Base-by-base conservation (phyloP, 2,888 invertebrate species). In the Leptodirus hochenwartii region DNA sequence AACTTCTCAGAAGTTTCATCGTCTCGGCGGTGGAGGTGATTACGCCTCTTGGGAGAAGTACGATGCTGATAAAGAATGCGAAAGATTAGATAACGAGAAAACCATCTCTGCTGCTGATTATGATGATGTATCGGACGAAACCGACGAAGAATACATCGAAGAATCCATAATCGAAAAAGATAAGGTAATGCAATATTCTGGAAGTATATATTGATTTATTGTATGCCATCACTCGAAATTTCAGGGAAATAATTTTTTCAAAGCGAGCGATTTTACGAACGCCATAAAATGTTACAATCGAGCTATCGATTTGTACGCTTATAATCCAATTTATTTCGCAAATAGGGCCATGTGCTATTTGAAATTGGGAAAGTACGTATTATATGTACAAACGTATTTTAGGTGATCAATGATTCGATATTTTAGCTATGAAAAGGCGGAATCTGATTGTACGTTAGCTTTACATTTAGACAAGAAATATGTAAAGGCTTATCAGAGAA, bases 301-400 rank as follows among this genome's bases (percentile, higher is more conserved):
- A 47, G 95, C 95, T 0, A 87, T 96, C 17, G 72, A 79, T 34
- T 54, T 77, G 32, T 82, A 81, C 43, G 66, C 75, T 5, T 66
- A 70, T 49, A 73, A 84, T 50, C 69, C 87, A 2, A 64, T 82
- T 8, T 79, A 79, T 47, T 84, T 69, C 44, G 84, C 85, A 1
- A 93, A 93, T 51, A 64, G 93, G 40, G 90, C 84, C 2, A 62
- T 90, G 30, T 90, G 90, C 42, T 69, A 77, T 37, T 59, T 91
- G 8, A 88, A 82, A 54, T 65, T 72, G 40, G 68, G 79, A 38
- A 71, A 71, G 82, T 87, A 58, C 20, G n/a, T n/a, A 20, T 8
- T 20, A 20, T 20, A 8, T n/a, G n/a, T 8, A 20, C n/a, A 20
- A 8, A 20, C n/a, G 8, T 8, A 20, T 8, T 8, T 8, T n/a